Base-by-base conservation (phyloP, 2,888 invertebrate species). In the Idaea aversata region DNA sequence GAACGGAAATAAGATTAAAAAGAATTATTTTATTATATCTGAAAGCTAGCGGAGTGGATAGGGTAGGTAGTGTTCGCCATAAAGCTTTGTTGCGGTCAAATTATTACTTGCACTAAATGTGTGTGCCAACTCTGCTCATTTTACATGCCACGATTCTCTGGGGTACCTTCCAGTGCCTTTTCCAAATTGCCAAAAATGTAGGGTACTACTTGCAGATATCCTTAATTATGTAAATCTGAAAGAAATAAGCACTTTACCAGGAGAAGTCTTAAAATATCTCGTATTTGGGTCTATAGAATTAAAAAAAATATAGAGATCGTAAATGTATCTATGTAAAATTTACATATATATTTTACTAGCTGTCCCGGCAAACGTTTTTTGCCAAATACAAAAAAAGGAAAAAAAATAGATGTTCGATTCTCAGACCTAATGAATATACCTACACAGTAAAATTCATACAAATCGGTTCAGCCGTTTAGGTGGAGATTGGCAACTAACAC, bases 61-160 rank as follows among this genome's bases (percentile, higher is more conserved):
- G 47, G 47, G 13, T 47, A 47, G 7, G 47, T 47, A 13, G 47
- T 47, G 47, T 63, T 63, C 65, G 64, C 67, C 61, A 65, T 67
- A 65, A 67, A 70, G 67, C 65, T 64, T 70, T 69, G 67, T 66
- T 66, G 64, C 65, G 63, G 66, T 64, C 66, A 67, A 70, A 63
- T 66, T 69, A 66, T 66, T 66, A 64, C 63, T 61, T 38, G 38
- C 34, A 47, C 61, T 34, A 61, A 15, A 47, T 35, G 61, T 15
- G 16, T 15, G 38, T 61, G 36, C 38, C 38, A 61, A 61, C 16
- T 61, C 47, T 13, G 35, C 38, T 47, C 38, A 15, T 25, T 63
- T 64, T 63, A 64, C 61, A 65, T 66, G 63, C 63, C 64, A 67
- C 64, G 61, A 47, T 47, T 47, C 47, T 47, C 47, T 47, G 47